These are phyloP conservation scores for Hephaestus fuliginosus DNA, from an alignment of 2,797 vertebrate genomes.

Conservation along the genomic window DNA sequence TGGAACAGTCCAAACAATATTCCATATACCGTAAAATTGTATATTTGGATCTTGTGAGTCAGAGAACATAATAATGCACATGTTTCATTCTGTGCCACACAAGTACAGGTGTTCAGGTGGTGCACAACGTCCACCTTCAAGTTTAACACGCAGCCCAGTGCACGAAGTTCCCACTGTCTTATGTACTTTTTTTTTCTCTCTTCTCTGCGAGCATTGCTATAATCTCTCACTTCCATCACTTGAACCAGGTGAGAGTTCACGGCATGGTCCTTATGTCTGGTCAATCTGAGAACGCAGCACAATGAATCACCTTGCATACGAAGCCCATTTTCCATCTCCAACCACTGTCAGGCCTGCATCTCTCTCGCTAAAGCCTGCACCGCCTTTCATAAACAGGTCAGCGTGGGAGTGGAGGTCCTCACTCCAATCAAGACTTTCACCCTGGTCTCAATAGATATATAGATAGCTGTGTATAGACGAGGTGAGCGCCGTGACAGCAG, in stretches of 20 bases:
- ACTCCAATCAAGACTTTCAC: neutral
- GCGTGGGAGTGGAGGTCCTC: neutral
- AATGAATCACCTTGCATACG: neutral
- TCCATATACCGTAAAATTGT: too few relatives aligned
- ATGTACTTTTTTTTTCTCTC: neutral
- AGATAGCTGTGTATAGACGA: neutral
- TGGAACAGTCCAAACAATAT: neutral
- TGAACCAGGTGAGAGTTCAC: neutral
- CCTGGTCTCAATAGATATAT: neutral
- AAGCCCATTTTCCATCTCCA: neutral
- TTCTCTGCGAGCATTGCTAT: neutral
- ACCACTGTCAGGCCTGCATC: neutral
- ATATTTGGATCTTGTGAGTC: too few relatives aligned
- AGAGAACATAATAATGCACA: neutral
- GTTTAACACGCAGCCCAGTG: neutral
- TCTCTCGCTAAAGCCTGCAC: neutral
- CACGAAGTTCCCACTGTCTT: neutral
- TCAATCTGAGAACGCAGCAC: neutral
- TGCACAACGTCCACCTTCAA: neutral
- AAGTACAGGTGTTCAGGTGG: neutral
- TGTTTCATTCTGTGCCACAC: too few relatives aligned
- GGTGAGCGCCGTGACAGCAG: neutral
- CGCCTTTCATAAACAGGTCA: neutral
- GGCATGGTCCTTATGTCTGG: neutral
- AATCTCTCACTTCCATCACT: neutral